A percentile compares a stretch with the other conserved stretches of the same genome.
These are phyloP conservation scores for Manis pentadactyla DNA, from an alignment of 2,797 vertebrate genomes.

Conservation along the genomic window DNA sequence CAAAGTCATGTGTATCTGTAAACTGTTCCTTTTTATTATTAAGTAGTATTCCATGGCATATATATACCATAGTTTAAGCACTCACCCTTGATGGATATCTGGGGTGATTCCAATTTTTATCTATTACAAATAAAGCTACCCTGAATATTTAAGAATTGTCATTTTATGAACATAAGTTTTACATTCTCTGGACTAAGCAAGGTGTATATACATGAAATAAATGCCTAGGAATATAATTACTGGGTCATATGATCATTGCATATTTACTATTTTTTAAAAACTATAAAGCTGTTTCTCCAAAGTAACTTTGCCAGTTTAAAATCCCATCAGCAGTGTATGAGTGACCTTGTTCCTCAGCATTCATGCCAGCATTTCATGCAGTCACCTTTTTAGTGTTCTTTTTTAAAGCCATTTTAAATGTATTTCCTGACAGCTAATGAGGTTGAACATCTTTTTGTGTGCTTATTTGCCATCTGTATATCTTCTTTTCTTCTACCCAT, in stretches of 20 bases:
- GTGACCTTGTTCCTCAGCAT: neutral
- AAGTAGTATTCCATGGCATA: neutral
- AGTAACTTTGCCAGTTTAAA: neutral
- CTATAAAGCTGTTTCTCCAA: neutral
- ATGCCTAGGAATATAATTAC: neutral
- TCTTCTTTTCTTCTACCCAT: neutral
- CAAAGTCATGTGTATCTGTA: neutral
- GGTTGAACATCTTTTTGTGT: neutral
- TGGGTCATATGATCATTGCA: neutral
- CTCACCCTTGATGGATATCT: neutral
- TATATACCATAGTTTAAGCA: neutral
- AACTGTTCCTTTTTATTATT: neutral
- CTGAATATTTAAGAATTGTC: neutral
- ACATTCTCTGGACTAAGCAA: neutral
- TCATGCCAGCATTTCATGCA: too few species aligned
- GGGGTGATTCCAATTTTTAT: neutral
- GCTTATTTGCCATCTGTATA: neutral
- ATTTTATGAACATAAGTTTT: neutral
- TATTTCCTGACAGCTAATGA: neutral
- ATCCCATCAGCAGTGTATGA: neutral
- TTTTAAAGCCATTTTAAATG: neutral
- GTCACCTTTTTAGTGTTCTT: too few species aligned
- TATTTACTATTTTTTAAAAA: neutral
- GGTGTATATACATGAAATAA: neutral
- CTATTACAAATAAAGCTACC: neutral